Evolutionary conservation across 1,140 invertebrate species (phyloP).

Genomic region (Brachionus plicatilis): DNA sequence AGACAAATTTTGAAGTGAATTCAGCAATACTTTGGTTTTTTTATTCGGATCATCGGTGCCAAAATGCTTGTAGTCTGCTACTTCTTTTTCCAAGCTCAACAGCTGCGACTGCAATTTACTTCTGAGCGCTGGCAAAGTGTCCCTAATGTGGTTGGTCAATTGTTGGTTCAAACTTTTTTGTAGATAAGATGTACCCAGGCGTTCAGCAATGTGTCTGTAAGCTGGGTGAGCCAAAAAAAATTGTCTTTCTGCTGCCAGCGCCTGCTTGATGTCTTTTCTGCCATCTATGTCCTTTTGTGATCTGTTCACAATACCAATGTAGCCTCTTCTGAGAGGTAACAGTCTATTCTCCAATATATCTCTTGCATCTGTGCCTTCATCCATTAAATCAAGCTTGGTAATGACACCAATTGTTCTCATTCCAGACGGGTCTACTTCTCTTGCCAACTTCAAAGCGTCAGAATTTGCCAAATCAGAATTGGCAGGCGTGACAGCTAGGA

Average conservation of each 20-base stretch:
- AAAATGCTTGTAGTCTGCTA: constrained; percentile 76
- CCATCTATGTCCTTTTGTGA: constrained; percentile 97
- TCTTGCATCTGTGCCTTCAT: constrained; percentile 95
- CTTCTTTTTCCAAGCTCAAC: constrained; percentile 88
- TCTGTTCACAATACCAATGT: constrained; percentile 96
- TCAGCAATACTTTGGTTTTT: not conserved
- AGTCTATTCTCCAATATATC: constrained; percentile 97
- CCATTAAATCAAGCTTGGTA: constrained; percentile 98
- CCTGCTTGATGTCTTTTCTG: constrained; percentile 89
- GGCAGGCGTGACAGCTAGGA: constrained; percentile 59
- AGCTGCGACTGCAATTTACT: constrained; percentile 94
- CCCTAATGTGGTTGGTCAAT: constrained; percentile 96
- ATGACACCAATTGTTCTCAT: constrained; percentile 94
- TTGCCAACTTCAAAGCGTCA: constrained; percentile 60
- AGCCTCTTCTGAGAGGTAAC: constrained; percentile 79
- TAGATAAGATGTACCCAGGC: constrained; percentile 91
- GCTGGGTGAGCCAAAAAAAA: constrained; percentile 77
- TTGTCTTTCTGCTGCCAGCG: constrained; percentile 88
- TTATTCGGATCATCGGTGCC: not conserved
- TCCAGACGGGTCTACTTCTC: constrained; percentile 60
- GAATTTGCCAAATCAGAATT: constrained; percentile 60
- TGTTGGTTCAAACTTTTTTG: constrained; percentile 96
- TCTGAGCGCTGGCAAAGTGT: constrained; percentile 85
- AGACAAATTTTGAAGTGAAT: constrained; percentile 92
- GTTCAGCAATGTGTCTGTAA: constrained; percentile 81